Evolutionary conservation across 2,797 vertebrate species (phyloP), one percentile per base, ranked within the genome.

Genomic region (Acanthiza pusilla): DNA sequence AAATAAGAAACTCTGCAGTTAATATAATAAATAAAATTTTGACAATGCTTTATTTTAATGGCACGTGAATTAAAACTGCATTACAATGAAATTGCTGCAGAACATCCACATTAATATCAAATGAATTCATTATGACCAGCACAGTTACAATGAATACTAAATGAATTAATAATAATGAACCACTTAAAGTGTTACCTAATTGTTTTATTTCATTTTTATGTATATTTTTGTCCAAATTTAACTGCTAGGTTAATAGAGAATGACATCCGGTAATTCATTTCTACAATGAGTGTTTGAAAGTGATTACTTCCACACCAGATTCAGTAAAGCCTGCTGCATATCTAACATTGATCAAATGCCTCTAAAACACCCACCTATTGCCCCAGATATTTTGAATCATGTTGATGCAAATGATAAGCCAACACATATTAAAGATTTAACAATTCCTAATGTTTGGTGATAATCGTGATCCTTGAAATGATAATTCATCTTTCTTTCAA

Each of bases 151-250:
- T 97, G 97, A 97, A 97, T 98, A 97, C 94, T 97, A 97, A 98
- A 97, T 98, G 96, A 98, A 98, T 97, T 98, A 97, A 98, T 98
- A 98, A 98, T 97, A 97, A 98, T 97, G 96, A 98, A 96, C 96
- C 95, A 97, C 95, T 97, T 97, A 96, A 97, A 97, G 91, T 97
- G 96, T 97, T 98, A 93, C 91, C 87, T 98, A 98, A 98, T 98
- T 98, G 96, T 98, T 98, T 98, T 98, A 98, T 98, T 98, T 97
- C 97, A 97, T 97, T 98, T 98, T 98, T 98, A 97, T 98, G 97
- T 97, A 96, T 97, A 97, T 97, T 98, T 97, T 97, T 97, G 83
- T 96, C 96, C 84, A 96, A 97, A 96, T 97, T 97, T 97, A 97
- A 98, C 96, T 94, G 92, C 92, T 97, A 97, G 95, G 97, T 98